Percentiles rank a stretch among this genome's conserved stretches.
These are phyloP conservation scores for Meteorus colon DNA, from an alignment of 2,888 invertebrate species.

Conservation along the genomic window DNA sequence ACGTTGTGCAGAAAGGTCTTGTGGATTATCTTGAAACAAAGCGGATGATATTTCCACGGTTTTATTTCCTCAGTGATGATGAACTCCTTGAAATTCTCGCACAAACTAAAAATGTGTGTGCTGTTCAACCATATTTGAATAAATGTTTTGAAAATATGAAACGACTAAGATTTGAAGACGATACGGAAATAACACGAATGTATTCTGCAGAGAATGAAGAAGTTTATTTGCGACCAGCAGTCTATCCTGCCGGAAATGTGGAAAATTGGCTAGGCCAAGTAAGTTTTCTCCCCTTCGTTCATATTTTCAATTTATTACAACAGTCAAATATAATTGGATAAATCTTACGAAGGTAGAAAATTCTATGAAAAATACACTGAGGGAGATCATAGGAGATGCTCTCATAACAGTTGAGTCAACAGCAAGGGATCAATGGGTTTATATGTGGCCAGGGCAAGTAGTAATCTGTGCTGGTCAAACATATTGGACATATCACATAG, in stretches of 20 bases:
- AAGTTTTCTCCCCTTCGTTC: not conserved
- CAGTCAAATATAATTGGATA: not conserved
- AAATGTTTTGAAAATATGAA: conserved; percentile 90
- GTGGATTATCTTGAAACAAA: conserved; percentile 87
- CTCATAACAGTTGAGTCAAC: conserved; percentile 73
- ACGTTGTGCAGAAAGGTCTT: conserved; percentile 84
- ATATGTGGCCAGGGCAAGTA: conserved; percentile 87
- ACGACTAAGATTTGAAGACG: conserved; percentile 81
- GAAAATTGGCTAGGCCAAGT: conserved; percentile 82
- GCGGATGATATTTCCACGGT: conserved; percentile 82
- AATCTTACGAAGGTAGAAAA: conserved; percentile 75
- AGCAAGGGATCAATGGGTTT: conserved; percentile 79
- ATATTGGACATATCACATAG: conserved; percentile 84
- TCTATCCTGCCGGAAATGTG: conserved; percentile 83
- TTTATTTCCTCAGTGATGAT: conserved; percentile 89
- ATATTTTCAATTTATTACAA: not conserved
- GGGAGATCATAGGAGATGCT: conserved; percentile 68
- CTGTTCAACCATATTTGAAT: conserved; percentile 87
- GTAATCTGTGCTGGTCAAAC: conserved; percentile 85
- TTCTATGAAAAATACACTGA: conserved; percentile 79
- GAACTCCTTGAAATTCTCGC: conserved; percentile 87
- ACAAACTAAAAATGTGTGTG: conserved; percentile 84
- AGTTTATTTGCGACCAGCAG: conserved; percentile 79
- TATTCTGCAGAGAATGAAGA: conserved; percentile 85
- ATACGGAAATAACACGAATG: conserved; percentile 83